Percentiles rank a stretch among this genome's conserved stretches.
Conservation (phyloP, 2,888 invertebrate genomes). For the Drosophila melanosoma region DNA sequence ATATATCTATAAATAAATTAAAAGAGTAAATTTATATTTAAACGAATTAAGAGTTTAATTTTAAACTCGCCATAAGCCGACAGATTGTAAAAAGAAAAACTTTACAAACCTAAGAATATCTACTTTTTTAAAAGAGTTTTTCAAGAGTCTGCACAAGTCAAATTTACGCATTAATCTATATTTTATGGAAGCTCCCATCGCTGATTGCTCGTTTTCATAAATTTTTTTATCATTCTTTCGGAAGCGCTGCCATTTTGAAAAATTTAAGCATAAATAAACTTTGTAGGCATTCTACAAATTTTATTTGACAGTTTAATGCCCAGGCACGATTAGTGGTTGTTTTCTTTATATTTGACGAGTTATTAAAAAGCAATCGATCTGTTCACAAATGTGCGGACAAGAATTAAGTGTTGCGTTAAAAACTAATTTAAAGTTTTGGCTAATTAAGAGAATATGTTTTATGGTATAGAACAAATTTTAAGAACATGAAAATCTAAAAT, state of each 20-base stretch:
- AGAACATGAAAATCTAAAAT: background rate
- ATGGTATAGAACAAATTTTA: background rate
- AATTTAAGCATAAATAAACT: slow-evolving; percentile 45
- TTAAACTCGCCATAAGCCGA: background rate
- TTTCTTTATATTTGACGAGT: slow-evolving; percentile 13
- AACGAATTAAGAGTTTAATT: background rate
- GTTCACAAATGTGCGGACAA: slow-evolving; percentile 46
- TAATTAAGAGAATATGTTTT: background rate
- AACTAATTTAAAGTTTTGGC: background rate
- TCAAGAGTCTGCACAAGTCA: background rate
- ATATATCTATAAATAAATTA: background rate
- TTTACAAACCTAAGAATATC: background rate
- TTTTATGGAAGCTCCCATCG: background rate
- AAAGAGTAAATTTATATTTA: background rate
- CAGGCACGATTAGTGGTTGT: slow-evolving; percentile 33
- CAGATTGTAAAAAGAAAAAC: background rate
- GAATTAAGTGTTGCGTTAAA: slow-evolving; percentile 8
- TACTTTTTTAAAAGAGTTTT: background rate
- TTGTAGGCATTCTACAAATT: slow-evolving; percentile 27
- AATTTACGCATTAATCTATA: background rate
- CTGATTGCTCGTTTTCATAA: background rate
- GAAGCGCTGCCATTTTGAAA: slow-evolving; percentile 57
- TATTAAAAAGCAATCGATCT: slow-evolving; percentile 59
- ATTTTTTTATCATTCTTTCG: slow-evolving; percentile 6
- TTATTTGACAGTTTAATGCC: slow-evolving; percentile 38